Percentiles rank a stretch among this genome's conserved stretches.
These are phyloP conservation scores for Anoplopoma fimbria DNA, from an alignment of 2,113 vertebrate species.

Conservation along the genomic window DNA sequence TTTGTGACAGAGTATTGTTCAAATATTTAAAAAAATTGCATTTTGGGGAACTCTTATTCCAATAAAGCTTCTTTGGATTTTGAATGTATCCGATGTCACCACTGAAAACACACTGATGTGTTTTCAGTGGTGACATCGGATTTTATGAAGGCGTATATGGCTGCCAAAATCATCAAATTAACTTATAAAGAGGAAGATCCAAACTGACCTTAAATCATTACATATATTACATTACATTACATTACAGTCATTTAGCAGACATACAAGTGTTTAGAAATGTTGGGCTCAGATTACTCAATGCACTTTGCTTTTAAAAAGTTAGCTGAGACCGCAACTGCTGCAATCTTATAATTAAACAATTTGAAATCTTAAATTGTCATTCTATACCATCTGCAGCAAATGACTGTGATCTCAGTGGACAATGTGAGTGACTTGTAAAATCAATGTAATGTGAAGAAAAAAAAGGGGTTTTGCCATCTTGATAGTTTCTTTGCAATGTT, in stretches of 20 bases:
- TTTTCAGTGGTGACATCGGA: too few relatives aligned
- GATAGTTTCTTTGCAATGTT: constrained; percentile 35
- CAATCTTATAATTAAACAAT: too few relatives aligned
- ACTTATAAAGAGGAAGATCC: neutral
- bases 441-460: constrained; percentile 58
- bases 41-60: neutral
- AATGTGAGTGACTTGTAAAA: constrained; percentile 60
- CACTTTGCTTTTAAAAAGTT: constrained; percentile 1
- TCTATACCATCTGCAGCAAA: constrained; percentile 36
- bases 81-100: neutral
- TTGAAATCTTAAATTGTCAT: constrained; percentile 47
- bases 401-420: constrained; percentile 38
- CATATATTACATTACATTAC: too few relatives aligned
- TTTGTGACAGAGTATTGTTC: neutral
- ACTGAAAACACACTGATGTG: neutral
- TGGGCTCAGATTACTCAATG: constrained; percentile 10
- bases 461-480: constrained; percentile 34
- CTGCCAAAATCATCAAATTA: constrained; percentile 18
- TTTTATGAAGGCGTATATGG: neutral
- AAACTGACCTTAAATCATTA: neutral
- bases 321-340: constrained; percentile 19
- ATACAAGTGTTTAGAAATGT: too few relatives aligned
- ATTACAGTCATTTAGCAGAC: too few relatives aligned
- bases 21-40: neutral
- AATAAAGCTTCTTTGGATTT: neutral